These are phyloP conservation scores for Rhizomys pruinosus DNA, from an alignment of 2,113 vertebrate species.

Conservation along the genomic window DNA sequence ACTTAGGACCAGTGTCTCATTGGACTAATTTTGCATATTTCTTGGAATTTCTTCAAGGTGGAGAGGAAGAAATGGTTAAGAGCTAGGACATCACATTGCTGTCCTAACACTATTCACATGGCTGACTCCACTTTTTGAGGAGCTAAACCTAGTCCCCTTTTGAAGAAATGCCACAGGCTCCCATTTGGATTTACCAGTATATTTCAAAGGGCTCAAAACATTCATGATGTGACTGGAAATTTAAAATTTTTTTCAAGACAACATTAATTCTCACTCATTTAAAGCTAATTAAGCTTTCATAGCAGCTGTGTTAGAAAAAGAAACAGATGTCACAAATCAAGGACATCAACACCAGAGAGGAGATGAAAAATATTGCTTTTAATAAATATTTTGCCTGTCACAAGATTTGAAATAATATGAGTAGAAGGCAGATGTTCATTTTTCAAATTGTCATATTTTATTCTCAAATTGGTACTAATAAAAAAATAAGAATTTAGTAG, in stretches of 20 bases:
- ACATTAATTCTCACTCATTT: slow-evolving; percentile 57
- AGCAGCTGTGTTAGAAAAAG: slow-evolving; percentile 52
- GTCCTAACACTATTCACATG: accelerated
- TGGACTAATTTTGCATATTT: neutral
- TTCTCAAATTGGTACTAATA: slow-evolving; percentile 14
- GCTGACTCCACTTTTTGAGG: neutral
- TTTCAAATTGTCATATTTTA: slow-evolving; percentile 23
- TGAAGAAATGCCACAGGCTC: neutral
- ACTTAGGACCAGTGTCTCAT: neutral
- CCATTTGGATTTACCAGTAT: neutral
- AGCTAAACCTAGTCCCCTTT: neutral
- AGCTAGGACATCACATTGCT: accelerated
- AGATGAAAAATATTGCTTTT: slow-evolving; percentile 29
- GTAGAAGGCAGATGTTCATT: slow-evolving; percentile 18
- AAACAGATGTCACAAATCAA: slow-evolving; percentile 66
- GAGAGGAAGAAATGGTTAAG: neutral
- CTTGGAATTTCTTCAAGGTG: neutral
- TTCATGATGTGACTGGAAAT: slow-evolving; percentile 18
- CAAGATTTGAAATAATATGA: slow-evolving; percentile 48
- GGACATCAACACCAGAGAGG: slow-evolving; percentile 11
- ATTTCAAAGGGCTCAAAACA: slow-evolving; percentile 30
- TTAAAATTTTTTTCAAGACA: slow-evolving; percentile 45
- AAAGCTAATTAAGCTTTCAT: slow-evolving; percentile 56
- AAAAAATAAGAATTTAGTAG: slow-evolving; percentile 10
- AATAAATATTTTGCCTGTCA: slow-evolving; percentile 56